phyloP scores from a whole-genome alignment of 2,797 vertebrate genomes.

The Aeoliscus strigatus region DNA sequence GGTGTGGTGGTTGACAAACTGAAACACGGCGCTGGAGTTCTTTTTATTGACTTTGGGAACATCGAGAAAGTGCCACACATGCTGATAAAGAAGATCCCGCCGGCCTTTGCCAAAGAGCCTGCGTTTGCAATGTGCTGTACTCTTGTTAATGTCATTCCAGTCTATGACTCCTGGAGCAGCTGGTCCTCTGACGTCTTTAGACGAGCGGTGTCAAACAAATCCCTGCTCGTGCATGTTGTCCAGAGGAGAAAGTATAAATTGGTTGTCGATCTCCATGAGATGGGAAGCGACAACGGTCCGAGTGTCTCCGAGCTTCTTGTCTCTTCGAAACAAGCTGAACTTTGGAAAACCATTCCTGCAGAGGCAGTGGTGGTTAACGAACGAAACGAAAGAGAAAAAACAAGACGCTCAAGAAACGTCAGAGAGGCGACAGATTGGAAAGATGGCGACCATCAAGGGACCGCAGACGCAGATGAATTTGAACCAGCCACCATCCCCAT shows the following conservation, averaged over 20 bases:
- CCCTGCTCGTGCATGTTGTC: constrained; percentile 71
- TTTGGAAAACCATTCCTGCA: constrained; percentile 55
- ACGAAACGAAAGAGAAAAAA: not conserved
- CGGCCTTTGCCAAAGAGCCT: constrained; percentile 72
- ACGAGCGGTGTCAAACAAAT: constrained; percentile 69
- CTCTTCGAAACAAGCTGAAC: constrained; percentile 72
- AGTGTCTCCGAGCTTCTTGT: constrained; percentile 72
- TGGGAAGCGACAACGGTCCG: constrained; percentile 41
- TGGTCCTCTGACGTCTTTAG: constrained; percentile 77
- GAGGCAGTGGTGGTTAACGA: constrained; percentile 4
- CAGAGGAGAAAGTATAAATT: constrained; percentile 69
- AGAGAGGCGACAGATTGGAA: not conserved
- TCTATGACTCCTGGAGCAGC: constrained; percentile 79
- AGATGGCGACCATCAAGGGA: constrained; percentile 4
- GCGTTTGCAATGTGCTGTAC: constrained; percentile 83
- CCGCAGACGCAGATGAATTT: constrained; percentile 3
- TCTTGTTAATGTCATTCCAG: constrained; percentile 73
- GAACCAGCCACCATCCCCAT: not conserved
- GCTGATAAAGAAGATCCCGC: constrained; percentile 82
- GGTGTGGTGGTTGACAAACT: constrained; percentile 75
- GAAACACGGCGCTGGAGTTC: constrained; percentile 70
- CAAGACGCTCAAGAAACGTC: not conserved
- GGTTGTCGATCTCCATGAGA: constrained; percentile 71
- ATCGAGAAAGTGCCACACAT: constrained; percentile 78
- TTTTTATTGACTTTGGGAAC: constrained; percentile 91